These are phyloP conservation scores for Xanthia icteritia DNA, from an alignment of 2,888 invertebrate genomes.

Conservation along the genomic window DNA sequence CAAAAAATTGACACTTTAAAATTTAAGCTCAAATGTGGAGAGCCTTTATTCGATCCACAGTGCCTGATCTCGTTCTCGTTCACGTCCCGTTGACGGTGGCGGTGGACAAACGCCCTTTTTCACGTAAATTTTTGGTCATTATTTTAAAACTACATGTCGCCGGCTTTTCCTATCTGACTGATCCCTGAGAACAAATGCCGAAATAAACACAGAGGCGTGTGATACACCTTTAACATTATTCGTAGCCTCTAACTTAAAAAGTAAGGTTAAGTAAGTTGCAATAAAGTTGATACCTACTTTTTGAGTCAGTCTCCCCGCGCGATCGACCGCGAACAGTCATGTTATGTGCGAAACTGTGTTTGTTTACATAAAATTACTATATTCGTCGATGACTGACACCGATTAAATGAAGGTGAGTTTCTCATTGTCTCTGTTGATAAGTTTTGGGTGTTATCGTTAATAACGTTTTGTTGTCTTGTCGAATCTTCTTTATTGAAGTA, in stretches of 20 bases:
- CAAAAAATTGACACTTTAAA: no score
- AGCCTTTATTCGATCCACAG: no score
- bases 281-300: slow-evolving; percentile 22
- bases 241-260: slow-evolving; percentile 18
- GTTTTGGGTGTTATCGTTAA: background rate
- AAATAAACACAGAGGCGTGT: background rate
- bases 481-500: background rate
- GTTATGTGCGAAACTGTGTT: slow-evolving; percentile 24
- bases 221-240: slow-evolving; percentile 2
- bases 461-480: background rate
- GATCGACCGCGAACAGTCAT: slow-evolving; percentile 44
- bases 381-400: slow-evolving; percentile 50
- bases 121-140: no score
- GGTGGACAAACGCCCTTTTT: no score
- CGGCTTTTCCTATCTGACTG: background rate
- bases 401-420: slow-evolving; percentile 30
- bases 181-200: background rate
- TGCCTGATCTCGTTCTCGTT: no score
- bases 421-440: background rate
- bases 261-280: slow-evolving; percentile 45
- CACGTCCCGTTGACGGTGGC: no score
- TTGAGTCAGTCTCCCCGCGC: slow-evolving; percentile 63
- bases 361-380: slow-evolving; percentile 45
- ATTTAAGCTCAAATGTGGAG: no score
- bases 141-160: background rate